phyloP scores from a whole-genome alignment of 2,888 invertebrate genomes.

The Tanypteryx hageni region DNA sequence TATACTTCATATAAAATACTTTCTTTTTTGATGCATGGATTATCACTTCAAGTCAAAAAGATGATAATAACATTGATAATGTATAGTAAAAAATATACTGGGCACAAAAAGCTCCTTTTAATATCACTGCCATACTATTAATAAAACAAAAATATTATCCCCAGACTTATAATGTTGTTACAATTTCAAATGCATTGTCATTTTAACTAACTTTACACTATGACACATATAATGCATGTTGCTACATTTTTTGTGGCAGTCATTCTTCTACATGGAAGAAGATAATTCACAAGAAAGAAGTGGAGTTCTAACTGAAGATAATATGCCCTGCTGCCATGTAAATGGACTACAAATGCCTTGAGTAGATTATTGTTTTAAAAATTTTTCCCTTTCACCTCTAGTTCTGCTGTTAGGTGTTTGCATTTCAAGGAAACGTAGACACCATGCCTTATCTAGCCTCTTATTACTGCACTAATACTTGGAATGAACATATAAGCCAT shows the following conservation, averaged over 20 bases:
- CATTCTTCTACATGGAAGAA: constrained; percentile 64
- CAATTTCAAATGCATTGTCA: background rate
- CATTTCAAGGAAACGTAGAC: constrained; percentile 28
- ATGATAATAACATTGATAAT: too few relatives aligned
- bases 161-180: background rate
- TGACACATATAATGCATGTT: constrained; percentile 48
- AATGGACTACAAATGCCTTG: constrained; percentile 64
- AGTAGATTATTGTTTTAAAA: constrained; percentile 61
- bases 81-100: too few relatives aligned
- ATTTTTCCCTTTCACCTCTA: constrained; percentile 47
- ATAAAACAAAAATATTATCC: too few relatives aligned
- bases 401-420: constrained; percentile 54
- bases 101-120: too few relatives aligned
- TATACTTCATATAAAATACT: too few relatives aligned
- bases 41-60: too few relatives aligned
- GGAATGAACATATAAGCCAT: background rate
- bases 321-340: constrained; percentile 63
- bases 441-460: constrained; percentile 15
- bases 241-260: constrained; percentile 64
- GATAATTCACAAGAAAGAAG: constrained; percentile 52
- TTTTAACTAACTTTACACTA: background rate
- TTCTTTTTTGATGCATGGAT: too few relatives aligned
- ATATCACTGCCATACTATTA: too few relatives aligned
- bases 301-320: constrained; percentile 48
- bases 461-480: constrained; percentile 42